Percentiles rank a stretch among this genome's conserved stretches.
phyloP scores from a whole-genome alignment of 2,888 invertebrate species.

The Spatulosminthurus flaviceps region DNA sequence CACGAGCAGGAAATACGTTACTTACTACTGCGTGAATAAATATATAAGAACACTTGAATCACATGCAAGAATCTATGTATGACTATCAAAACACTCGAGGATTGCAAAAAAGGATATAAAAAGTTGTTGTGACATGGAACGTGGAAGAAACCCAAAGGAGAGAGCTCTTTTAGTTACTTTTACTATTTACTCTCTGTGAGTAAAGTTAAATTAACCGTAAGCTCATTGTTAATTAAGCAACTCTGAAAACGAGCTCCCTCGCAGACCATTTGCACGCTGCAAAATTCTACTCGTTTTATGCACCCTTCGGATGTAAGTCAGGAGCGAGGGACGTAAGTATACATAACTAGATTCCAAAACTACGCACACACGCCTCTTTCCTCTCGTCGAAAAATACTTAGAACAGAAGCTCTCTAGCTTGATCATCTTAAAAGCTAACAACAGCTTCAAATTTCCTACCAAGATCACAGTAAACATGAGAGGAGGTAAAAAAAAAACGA shows the following conservation, averaged over 20 bases:
- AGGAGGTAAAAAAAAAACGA: background rate
- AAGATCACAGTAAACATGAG: background rate
- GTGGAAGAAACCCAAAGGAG: background rate
- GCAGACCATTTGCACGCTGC: conserved; percentile 22
- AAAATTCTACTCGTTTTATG: background rate
- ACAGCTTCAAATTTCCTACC: conserved; percentile 14
- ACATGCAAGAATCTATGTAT: no score
- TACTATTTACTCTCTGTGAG: conserved; percentile 15
- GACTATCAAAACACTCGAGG: no score
- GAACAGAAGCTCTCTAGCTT: background rate
- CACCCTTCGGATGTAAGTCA: no score
- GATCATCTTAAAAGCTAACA: conserved; percentile 1
- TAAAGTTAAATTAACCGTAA: conserved; percentile 20
- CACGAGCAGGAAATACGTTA: no score
- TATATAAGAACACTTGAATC: no score
- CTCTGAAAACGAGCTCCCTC: conserved; percentile 7
- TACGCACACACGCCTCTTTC: background rate
- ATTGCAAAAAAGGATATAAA: no score
- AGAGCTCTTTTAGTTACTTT: background rate
- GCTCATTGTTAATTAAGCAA: conserved; percentile 20
- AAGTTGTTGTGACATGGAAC: background rate
- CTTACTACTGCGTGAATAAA: no score
- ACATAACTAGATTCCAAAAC: background rate
- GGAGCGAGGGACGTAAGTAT: background rate
- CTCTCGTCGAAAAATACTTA: no score